These are phyloP conservation scores for Eristalis intricaria DNA, from an alignment of 2,888 invertebrate genomes.

Conservation along the genomic window DNA sequence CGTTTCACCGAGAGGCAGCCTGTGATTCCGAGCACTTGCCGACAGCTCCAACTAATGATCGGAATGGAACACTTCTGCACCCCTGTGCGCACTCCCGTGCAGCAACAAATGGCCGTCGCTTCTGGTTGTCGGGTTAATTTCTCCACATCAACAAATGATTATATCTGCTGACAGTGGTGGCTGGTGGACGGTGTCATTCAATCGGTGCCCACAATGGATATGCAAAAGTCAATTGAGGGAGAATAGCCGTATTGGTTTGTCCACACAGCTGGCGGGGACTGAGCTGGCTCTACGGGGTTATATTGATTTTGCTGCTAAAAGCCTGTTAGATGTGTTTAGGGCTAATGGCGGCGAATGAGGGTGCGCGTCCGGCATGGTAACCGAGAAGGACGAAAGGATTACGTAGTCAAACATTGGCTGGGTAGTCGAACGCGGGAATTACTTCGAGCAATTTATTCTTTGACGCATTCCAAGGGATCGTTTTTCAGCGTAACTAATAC, in stretches of 20 bases:
- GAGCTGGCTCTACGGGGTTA: background rate
- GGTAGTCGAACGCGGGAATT: constrained; percentile 3
- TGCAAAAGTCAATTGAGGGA: background rate
- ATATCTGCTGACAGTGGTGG: background rate
- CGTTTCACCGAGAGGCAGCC: background rate
- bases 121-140: background rate
- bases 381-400: background rate
- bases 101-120: background rate
- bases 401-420: background rate
- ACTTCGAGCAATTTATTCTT: background rate
- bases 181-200: background rate
- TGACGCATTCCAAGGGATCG: background rate
- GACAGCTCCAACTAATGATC: background rate
- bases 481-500: constrained; percentile 1
- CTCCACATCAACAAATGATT: background rate
- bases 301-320: background rate
- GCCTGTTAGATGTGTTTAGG: background rate
- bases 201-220: background rate
- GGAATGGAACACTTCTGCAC: background rate
- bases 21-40: background rate
- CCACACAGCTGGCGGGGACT: background rate
- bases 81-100: background rate
- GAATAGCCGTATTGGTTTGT: background rate
- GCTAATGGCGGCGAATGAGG: background rate
- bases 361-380: background rate